Percentiles rank a stretch among this genome's conserved stretches.
Conservation (phyloP, 2,888 invertebrate genomes). For the Drosophila merina region DNA sequence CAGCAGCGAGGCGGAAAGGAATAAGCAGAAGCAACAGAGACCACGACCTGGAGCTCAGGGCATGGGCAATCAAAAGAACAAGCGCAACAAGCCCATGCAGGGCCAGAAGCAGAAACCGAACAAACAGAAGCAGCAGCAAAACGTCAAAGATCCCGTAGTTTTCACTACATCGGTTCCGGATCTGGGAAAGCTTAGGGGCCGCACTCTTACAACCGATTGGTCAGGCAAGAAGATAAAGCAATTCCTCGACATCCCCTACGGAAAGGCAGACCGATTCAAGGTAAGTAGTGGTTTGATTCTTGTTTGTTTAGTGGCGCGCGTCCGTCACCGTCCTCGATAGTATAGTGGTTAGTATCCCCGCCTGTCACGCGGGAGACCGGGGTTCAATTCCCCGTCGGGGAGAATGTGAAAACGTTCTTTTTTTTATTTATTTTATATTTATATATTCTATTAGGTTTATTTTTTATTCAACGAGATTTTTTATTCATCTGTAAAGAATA, state of each 20-base stretch:
- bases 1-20: constrained; percentile 47
- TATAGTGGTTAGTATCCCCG: constrained; percentile 36
- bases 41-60: constrained; percentile 30
- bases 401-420: constrained; percentile 5
- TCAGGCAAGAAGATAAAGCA: constrained; percentile 73
- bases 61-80: constrained; percentile 19
- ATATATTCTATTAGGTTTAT: background rate
- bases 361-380: constrained; percentile 30
- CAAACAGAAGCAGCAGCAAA: constrained; percentile 23
- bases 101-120: constrained; percentile 32
- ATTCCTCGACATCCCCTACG: constrained; percentile 82
- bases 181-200: constrained; percentile 79
- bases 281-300: constrained; percentile 45
- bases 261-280: constrained; percentile 78
- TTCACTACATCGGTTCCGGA: constrained; percentile 66
- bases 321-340: constrained; percentile 17
- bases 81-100: constrained; percentile 44
- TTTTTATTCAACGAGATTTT: background rate
- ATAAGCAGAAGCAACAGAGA: constrained; percentile 40
- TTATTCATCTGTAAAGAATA: background rate
- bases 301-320: background rate
- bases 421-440: background rate
- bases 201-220: constrained; percentile 74
- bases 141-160: constrained; percentile 37
- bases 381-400: constrained; percentile 35